Conservation (phyloP, 2,797 vertebrate genomes). For the Apogon talboti region DNA sequence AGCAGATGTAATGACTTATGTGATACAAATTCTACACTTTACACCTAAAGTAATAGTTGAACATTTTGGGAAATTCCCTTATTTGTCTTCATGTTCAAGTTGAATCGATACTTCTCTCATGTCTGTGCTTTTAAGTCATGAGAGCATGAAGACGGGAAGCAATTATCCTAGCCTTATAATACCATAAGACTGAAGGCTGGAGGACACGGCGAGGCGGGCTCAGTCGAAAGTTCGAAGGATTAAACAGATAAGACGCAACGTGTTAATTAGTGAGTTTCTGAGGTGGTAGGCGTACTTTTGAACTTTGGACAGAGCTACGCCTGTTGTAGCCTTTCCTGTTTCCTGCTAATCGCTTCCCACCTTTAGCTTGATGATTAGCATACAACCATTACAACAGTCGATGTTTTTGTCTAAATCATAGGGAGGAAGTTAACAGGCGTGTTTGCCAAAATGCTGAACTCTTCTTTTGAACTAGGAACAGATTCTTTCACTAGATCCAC, state of each 20-base stretch:
- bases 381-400: neutral
- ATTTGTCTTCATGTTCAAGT: neutral
- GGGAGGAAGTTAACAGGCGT: neutral
- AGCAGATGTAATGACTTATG: neutral
- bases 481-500: slow-evolving; percentile 7
- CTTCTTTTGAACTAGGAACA: slow-evolving; percentile 8
- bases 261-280: slow-evolving; percentile 12
- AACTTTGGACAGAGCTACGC: slow-evolving; percentile 6
- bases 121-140: neutral
- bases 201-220: slow-evolving; percentile 1
- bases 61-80: neutral
- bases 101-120: neutral
- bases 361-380: slow-evolving; percentile 8
- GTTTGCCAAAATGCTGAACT: slow-evolving; percentile 11
- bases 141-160: neutral
- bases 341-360: slow-evolving; percentile 4
- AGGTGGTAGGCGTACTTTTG: slow-evolving; percentile 13
- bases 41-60: neutral
- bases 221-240: slow-evolving; percentile 9
- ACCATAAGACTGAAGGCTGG: too few relatives aligned
- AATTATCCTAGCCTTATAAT: neutral
- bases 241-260: neutral
- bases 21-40: neutral
- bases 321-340: slow-evolving; percentile 7
- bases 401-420: neutral